These are phyloP conservation scores for Melieria omissa DNA, from an alignment of 2,888 invertebrate genomes.

Conservation along the genomic window DNA sequence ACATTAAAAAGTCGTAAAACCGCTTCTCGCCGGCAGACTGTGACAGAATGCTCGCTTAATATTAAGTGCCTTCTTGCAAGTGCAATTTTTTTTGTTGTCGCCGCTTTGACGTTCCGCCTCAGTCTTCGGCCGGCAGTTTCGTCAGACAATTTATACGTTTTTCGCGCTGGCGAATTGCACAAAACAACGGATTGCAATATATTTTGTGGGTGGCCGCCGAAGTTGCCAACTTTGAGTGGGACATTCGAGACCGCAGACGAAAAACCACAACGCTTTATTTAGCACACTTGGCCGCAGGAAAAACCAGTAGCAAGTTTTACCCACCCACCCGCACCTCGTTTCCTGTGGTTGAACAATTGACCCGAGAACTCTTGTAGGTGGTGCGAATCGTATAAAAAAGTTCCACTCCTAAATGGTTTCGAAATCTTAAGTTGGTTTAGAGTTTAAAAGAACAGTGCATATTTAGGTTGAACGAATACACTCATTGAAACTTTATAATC, in stretches of 20 bases:
- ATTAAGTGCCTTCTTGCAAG: neutral
- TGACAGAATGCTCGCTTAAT: neutral
- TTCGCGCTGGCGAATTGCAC: conserved; percentile 12
- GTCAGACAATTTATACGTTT: neutral
- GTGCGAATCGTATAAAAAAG: too few species aligned
- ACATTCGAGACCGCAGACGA: conserved; percentile 12
- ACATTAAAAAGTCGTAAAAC: too few species aligned
- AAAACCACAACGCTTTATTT: conserved; percentile 30
- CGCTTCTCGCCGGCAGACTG: too few species aligned
- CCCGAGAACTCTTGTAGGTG: too few species aligned
- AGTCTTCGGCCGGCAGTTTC: neutral
- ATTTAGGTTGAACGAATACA: too few species aligned
- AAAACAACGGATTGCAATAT: conserved; percentile 45
- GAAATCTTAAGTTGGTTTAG: too few species aligned
- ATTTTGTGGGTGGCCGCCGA: conserved; percentile 38
- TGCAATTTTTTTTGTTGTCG: neutral
- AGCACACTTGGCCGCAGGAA: conserved; percentile 6
- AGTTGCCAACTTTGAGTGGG: conserved; percentile 22
- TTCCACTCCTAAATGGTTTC: too few species aligned
- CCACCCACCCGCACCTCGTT: too few species aligned
- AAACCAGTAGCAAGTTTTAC: neutral
- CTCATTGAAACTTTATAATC: too few species aligned
- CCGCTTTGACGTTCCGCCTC: neutral
- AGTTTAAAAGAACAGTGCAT: too few species aligned
- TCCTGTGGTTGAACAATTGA: too few species aligned